Evolutionary conservation across 1,140 invertebrate species (phyloP).

Genomic region (Zaprionus kolodkinae): DNA sequence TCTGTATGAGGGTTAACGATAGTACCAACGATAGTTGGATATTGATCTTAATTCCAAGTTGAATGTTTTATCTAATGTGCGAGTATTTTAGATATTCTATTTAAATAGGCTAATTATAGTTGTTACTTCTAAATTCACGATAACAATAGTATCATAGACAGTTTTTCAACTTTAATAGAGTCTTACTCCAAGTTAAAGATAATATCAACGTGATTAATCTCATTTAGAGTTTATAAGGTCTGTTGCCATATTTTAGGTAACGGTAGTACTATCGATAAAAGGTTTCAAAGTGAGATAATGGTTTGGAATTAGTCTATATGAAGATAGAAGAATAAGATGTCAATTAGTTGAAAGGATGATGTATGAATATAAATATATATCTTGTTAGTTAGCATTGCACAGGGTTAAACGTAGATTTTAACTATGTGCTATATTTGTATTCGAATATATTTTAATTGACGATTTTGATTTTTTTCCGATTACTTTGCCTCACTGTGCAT

Average conservation of each 20-base stretch:
- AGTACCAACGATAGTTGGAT: background rate
- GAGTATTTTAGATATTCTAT: too few species aligned
- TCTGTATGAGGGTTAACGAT: background rate
- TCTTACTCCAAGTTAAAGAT: background rate
- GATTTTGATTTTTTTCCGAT: background rate
- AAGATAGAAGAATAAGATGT: background rate
- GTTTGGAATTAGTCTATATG: background rate
- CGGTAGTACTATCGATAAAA: background rate
- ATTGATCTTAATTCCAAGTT: background rate
- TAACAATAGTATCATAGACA: background rate
- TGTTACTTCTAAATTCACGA: background rate
- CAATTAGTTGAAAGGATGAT: background rate
- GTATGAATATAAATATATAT: background rate
- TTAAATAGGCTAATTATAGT: background rate
- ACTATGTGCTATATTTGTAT: background rate
- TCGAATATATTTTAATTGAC: background rate
- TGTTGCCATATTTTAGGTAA: background rate
- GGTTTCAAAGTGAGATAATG: background rate
- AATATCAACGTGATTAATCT: too few species aligned
- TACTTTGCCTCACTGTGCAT: constrained; percentile 27
- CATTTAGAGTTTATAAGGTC: too few species aligned
- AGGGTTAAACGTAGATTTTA: background rate
- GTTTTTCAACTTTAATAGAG: background rate
- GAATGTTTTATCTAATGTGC: background rate
- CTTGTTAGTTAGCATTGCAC: background rate